These are phyloP conservation scores for Pyrgilauda ruficollis DNA, from an alignment of 2,113 vertebrate species.

Conservation along the genomic window DNA sequence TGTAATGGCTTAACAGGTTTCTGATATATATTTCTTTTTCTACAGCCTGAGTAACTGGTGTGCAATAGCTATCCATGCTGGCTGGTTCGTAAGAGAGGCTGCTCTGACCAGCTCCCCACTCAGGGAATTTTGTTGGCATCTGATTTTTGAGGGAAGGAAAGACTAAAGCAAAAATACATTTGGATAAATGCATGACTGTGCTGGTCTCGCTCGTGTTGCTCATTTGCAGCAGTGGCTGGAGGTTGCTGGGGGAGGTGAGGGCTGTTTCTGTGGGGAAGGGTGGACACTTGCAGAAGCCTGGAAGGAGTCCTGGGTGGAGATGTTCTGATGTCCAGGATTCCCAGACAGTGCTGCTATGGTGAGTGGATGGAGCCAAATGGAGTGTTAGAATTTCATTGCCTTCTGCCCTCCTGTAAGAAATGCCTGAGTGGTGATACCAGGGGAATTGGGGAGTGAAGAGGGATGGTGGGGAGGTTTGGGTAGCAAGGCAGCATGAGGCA, in stretches of 20 bases:
- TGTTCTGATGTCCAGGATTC: background rate
- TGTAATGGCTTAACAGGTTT: background rate
- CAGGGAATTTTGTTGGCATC: background rate
- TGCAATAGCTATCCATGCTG: background rate
- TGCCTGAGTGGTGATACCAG: background rate
- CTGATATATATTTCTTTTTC: background rate
- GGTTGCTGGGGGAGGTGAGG: background rate
- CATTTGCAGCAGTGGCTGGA: background rate
- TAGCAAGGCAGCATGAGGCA: background rate
- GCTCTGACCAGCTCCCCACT: background rate
- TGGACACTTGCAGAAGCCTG: background rate
- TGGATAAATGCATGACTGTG: background rate
- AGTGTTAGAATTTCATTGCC: background rate
- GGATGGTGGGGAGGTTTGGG: background rate
- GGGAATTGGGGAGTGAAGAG: background rate
- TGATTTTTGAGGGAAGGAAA: background rate
- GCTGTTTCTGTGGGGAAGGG: background rate
- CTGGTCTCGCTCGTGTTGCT: background rate
- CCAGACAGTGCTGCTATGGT: background rate
- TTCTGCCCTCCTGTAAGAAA: background rate
- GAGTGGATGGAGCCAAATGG: background rate
- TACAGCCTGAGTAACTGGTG: background rate
- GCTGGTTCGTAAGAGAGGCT: background rate
- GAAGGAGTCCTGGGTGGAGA: background rate
- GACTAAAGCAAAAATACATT: background rate